Evolutionary conservation across 2,797 vertebrate species (phyloP).

Genomic region (Hoplostethus atlanticus): DNA sequence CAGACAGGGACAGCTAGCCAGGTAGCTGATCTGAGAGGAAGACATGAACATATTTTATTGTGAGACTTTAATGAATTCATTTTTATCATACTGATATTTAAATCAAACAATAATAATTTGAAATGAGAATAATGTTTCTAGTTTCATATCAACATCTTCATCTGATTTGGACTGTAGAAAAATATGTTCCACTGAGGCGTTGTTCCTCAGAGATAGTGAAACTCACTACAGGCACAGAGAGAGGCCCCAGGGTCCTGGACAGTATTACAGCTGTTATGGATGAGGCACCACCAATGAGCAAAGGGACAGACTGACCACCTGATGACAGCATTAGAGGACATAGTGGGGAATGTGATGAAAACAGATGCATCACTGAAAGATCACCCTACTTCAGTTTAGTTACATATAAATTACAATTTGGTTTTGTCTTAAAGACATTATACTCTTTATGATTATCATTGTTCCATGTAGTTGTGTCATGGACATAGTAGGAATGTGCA

Average conservation of each 20-base stretch:
- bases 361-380: too few species aligned
- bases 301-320: constrained; percentile 64
- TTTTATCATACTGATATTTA: too few species aligned
- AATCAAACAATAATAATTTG: background rate
- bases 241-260: constrained; percentile 70
- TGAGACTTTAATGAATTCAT: too few species aligned
- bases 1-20: constrained; percentile 76
- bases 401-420: too few species aligned
- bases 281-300: constrained; percentile 82
- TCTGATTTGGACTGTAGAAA: background rate
- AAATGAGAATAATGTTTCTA: background rate
- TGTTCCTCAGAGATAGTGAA: too few species aligned
- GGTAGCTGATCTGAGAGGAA: constrained; percentile 80
- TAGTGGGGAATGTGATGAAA: constrained; percentile 13
- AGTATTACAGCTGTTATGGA: constrained; percentile 77
- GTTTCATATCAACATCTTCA: background rate
- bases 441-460: background rate
- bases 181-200: background rate
- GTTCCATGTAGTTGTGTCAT: background rate
- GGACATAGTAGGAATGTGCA: background rate
- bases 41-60: constrained; percentile 1
- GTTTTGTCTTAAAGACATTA: background rate
- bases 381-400: background rate
- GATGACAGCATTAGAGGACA: constrained; percentile 10
- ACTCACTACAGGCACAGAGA: constrained; percentile 81